Conservation (phyloP, 2,113 vertebrate genomes). For the Paratilapia polleni region DNA sequence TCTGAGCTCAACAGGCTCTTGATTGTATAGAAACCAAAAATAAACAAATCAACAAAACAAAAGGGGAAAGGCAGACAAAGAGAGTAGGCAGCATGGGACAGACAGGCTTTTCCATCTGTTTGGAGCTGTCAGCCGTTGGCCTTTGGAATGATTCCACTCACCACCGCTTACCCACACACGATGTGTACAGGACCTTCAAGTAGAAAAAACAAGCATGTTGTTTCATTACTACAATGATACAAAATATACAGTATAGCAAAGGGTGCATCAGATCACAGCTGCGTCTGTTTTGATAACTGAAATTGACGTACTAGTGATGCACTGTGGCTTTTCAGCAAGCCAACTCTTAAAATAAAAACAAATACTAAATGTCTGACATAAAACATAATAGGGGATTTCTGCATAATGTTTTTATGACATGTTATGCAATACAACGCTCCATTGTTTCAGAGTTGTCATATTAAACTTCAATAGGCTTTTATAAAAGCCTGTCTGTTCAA, state of each 20-base stretch:
- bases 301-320: background rate
- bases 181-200: background rate
- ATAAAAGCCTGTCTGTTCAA: constrained; percentile 22
- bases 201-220: background rate
- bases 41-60: constrained; percentile 80
- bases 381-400: background rate
- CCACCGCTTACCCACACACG: constrained; percentile 14
- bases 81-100: constrained; percentile 1
- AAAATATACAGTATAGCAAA: constrained; percentile 2
- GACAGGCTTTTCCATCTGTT: constrained; percentile 68
- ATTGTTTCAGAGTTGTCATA: constrained; percentile 33
- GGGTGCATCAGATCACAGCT: background rate
- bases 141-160: constrained; percentile 43
- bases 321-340: background rate
- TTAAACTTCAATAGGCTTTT: constrained; percentile 39
- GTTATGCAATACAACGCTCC: background rate
- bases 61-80: constrained; percentile 49
- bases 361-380: constrained; percentile 19
- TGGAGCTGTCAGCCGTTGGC: constrained; percentile 61
- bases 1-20: constrained; percentile 42
- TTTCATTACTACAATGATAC: background rate
- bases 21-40: constrained; percentile 76
- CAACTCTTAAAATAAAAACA: constrained; percentile 24
- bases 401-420: constrained; percentile 12
- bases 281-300: constrained; percentile 19